Evolutionary conservation across 2,113 vertebrate species (phyloP), one percentile per base, ranked within the genome.

Genomic region (Halichoerus grypus): DNA sequence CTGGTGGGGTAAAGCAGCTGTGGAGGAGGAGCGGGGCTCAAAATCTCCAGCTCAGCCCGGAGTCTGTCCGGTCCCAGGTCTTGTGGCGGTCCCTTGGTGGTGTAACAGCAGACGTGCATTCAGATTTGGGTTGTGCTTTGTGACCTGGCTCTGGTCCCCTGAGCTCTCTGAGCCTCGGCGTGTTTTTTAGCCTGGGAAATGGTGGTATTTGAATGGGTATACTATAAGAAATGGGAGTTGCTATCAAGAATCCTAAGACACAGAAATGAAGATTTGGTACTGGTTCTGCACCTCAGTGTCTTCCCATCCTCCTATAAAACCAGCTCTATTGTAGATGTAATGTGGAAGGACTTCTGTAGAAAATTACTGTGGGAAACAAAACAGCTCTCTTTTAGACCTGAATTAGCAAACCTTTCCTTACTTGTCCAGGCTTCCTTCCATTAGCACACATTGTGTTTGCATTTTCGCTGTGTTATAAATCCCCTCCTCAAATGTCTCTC

Each of bases 321-420:
- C 19, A 59, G 10, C 55, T 63, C 19, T 57, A 6, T 76, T 93
- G 91, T 79, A 79, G 90, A 79, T 42, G 33, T 53, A 46, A n/a
- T 39, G n/a, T 65, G 39, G 67, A 61, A 88, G 36, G 36, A 55
- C 53, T 97, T 79, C 49, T 71, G 26, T 51, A 79, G 15, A 79
- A 88, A 96, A 67, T 69, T 81, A 84, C 51, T 59, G 21, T 36
- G 77, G 74, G 46, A 93, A 95, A 39, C 19, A 86, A 95, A 92
- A 39, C 24, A 79, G 74, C 42, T 77, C 74, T 71, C 46, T 91
- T 79, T 39, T 33, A 79, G 22, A 33, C 33, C 22, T 55, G 46
- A 42, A 18, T 71, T 53, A 36, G 67, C 39, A 28, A 72, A 46
- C 11, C 59, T 36, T 42, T 91, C 79, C 5, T n/a, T 49, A 33